Evolutionary conservation across 2,797 vertebrate species (phyloP).

Genomic region (Ciconia nigra): DNA sequence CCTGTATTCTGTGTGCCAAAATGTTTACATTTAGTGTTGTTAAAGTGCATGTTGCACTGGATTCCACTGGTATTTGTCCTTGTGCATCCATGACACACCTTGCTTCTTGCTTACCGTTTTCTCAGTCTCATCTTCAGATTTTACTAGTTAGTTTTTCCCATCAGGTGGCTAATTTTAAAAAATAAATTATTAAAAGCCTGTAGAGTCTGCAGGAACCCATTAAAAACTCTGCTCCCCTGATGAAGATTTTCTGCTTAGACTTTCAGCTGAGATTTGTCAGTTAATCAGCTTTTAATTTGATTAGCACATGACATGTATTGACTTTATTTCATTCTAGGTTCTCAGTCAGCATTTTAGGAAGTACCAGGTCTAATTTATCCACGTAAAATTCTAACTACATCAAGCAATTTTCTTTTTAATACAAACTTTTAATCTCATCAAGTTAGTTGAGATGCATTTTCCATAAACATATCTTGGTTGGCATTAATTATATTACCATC

Average conservation of each 20-base stretch:
- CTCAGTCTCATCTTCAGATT: neutral
- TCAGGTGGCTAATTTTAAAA: neutral
- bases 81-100: neutral
- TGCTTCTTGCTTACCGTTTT: neutral
- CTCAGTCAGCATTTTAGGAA: neutral
- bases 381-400: neutral
- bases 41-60: neutral
- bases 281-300: constrained; percentile 42
- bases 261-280: neutral
- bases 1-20: neutral
- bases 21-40: neutral
- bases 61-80: neutral
- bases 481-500: neutral
- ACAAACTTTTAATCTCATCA: constrained; percentile 6
- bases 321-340: neutral
- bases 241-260: neutral
- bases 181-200: neutral
- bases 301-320: neutral
- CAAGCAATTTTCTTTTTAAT: neutral
- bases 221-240: neutral
- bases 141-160: neutral
- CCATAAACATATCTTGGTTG: neutral
- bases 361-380: neutral
- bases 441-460: neutral
- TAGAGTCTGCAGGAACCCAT: neutral